Base-by-base conservation (phyloP, 92 coral and sea anemone genomes). In the Porites evermanni region DNA sequence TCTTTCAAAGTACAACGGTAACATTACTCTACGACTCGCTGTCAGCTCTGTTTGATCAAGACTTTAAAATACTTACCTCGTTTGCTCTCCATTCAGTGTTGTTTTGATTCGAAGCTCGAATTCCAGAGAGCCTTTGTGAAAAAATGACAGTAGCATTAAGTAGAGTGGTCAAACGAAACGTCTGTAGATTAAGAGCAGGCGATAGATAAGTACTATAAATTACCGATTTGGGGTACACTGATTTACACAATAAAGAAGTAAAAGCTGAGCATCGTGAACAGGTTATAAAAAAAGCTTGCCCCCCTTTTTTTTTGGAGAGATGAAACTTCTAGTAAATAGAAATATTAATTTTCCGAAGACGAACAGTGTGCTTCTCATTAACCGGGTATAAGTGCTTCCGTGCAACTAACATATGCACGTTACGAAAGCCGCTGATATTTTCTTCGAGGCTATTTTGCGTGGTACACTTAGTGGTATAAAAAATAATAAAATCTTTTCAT, bases 391-490 rank as follows among this genome's bases (percentile, higher is more conserved):
- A 63, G 7, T 63, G 67, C 21, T 63, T 63, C 67, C 67, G 67
- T 63, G 67, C 21, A 17, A 8, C 13, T 56, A 20, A 63, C 14
- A 63, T 63, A 63, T 63, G 67, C 67, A 63, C 47, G 47, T 63
- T 18, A n/a, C 17, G 19, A 7, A 63, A 63, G 19, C 17, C 19
- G 20, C 67, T 63, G 67, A 63, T 12, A 18, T 63, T 63, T 63
- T 63, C 67, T 63, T n/a, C 67, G 19, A 63, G 67, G 67, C 67
- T n/a, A 63, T 63, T 56, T 63, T 63, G 67, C 67, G 67, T 63
- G 67, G 67, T 12, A 63, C 67, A 14, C n/a, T 63, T 16, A 59
- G 64, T 12, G 67, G 0, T n/a, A 63, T 63, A 7, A 18, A 63
- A 63, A 16, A 38, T 38, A 2, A 63, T n/a, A 63, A 63, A 63